These are phyloP conservation scores for Mus minutoides DNA, from an alignment of 2,797 vertebrate species.

Conservation along the genomic window DNA sequence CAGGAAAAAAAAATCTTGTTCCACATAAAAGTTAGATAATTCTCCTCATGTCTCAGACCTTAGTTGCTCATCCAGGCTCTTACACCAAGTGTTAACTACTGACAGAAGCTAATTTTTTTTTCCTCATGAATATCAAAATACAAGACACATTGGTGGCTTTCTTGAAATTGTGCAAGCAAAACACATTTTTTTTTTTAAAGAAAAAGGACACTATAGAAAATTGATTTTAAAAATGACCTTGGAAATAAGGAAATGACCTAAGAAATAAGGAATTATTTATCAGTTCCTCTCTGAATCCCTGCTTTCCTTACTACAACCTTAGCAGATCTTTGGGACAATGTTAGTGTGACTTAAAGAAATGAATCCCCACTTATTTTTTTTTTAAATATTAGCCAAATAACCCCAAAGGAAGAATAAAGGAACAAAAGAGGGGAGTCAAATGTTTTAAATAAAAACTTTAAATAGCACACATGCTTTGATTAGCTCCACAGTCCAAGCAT, in stretches of 20 bases:
- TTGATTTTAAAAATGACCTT: background rate
- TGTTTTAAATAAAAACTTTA: slow-evolving; percentile 2
- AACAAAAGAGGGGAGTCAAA: background rate
- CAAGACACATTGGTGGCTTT: background rate
- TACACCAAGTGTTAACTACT: background rate
- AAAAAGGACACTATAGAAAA: slow-evolving; percentile 40
- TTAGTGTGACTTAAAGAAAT: background rate
- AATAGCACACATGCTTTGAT: background rate
- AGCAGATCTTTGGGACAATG: background rate
- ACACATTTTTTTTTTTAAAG: background rate
- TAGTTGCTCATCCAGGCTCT: background rate
- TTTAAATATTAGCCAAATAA: background rate
- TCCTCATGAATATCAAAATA: background rate
- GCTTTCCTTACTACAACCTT: background rate
- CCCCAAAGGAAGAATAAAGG: background rate
- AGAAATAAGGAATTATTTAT: background rate
- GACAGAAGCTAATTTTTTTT: background rate
- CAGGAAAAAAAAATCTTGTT: background rate
- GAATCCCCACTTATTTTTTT: background rate
- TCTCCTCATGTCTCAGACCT: background rate
- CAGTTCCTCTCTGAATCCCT: background rate
- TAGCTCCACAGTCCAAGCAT: background rate
- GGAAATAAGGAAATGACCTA: background rate
- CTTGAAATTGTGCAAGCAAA: slow-evolving; percentile 31
- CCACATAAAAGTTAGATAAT: background rate